A percentile compares a stretch with the other conserved stretches of the same genome.
Evolutionary conservation across 2,797 vertebrate genomes (phyloP).

Genomic region (Sciurus carolinensis): DNA sequence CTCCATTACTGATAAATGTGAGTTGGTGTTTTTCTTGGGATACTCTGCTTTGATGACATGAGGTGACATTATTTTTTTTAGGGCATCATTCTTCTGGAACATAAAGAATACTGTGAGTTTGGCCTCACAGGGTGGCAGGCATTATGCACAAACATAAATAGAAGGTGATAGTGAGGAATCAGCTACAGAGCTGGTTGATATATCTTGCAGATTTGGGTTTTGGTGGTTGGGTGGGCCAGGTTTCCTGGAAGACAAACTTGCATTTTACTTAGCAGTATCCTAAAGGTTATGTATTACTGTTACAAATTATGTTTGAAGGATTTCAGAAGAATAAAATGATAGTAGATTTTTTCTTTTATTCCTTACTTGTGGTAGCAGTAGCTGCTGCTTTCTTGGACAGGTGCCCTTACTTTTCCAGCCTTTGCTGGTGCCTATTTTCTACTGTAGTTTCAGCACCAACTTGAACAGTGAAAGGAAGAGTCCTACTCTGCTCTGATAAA

Average conservation of each 20-base stretch:
- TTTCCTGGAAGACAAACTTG: slow-evolving; percentile 39
- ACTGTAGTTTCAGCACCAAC: not conserved
- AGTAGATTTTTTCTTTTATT: not conserved
- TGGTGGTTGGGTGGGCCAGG: not conserved
- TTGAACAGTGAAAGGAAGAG: not conserved
- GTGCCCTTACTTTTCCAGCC: not conserved
- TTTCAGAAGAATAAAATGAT: slow-evolving; percentile 5
- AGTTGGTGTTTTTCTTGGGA: slow-evolving; percentile 64
- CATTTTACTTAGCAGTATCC: slow-evolving; percentile 36
- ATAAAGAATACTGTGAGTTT: not conserved
- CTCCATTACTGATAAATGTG: slow-evolving; percentile 1
- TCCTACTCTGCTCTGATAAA: not conserved
- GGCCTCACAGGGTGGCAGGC: not conserved
- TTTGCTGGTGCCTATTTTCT: not conserved
- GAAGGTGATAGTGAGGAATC: not conserved
- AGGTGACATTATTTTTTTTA: not conserved
- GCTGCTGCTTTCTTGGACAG: not conserved
- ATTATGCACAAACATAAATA: not conserved
- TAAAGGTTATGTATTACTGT: not conserved
- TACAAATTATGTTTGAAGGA: not conserved
- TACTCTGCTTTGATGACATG: slow-evolving; percentile 4
- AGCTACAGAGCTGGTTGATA: not conserved
- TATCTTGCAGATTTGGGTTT: not conserved
- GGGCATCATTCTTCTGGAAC: not conserved
- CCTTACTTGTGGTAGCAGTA: not conserved